Conservation (phyloP, 2,797 vertebrate genomes). For the Salarias fasciatus region DNA sequence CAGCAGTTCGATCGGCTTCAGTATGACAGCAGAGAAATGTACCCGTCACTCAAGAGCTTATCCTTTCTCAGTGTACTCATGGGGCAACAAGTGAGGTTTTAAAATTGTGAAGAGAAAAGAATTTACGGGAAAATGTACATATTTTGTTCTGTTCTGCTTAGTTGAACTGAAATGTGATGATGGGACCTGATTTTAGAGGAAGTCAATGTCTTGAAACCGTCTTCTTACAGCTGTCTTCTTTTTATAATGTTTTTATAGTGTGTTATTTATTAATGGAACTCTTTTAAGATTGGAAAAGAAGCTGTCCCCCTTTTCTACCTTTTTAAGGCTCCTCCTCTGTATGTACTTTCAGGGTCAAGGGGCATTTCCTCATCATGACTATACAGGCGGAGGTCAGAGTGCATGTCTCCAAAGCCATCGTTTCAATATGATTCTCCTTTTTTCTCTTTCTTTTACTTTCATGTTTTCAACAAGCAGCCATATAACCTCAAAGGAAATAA, state of each 20-base stretch:
- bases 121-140: slow-evolving; percentile 1
- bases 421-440: slow-evolving; percentile 42
- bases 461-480: slow-evolving; percentile 37
- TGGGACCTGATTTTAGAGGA: slow-evolving; percentile 54
- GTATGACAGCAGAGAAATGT: slow-evolving; percentile 78
- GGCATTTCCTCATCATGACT: slow-evolving; percentile 48
- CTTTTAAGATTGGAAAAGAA: slow-evolving; percentile 55
- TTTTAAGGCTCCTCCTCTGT: slow-evolving; percentile 54
- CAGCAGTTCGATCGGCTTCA: slow-evolving; percentile 39
- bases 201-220: slow-evolving; percentile 57
- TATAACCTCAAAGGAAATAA: slow-evolving; percentile 26
- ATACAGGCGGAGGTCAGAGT: slow-evolving; percentile 66
- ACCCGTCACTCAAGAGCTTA: slow-evolving; percentile 32
- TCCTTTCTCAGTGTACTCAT: too few relatives aligned
- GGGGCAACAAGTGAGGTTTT: too few relatives aligned
- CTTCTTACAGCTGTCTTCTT: slow-evolving; percentile 75
- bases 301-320: slow-evolving; percentile 48
- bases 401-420: slow-evolving; percentile 76
- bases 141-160: slow-evolving; percentile 65
- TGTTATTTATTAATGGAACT: slow-evolving; percentile 83
- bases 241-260: slow-evolving; percentile 79
- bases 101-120: too few relatives aligned
- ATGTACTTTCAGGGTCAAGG: slow-evolving; percentile 54
- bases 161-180: slow-evolving; percentile 65
- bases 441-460: slow-evolving; percentile 10